These are phyloP conservation scores for Caenorhabditis tropicalis DNA, from an alignment of 1,140 invertebrate species.

Conservation along the genomic window DNA sequence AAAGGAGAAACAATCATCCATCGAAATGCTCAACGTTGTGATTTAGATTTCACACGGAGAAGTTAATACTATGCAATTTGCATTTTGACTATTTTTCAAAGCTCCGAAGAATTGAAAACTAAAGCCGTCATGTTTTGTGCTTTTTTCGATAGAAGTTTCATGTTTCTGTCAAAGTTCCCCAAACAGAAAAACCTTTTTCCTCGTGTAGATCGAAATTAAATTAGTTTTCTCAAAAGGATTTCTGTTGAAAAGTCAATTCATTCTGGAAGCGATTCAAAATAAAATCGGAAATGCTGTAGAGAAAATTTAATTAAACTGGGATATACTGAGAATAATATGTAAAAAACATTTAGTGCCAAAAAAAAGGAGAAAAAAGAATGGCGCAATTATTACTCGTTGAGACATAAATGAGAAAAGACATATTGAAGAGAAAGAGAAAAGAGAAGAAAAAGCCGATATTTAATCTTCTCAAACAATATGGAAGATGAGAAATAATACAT, in stretches of 20 bases:
- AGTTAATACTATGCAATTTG: background rate
- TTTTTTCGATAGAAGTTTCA: background rate
- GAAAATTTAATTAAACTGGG: too few species aligned
- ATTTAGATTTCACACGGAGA: background rate
- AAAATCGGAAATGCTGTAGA: too few species aligned
- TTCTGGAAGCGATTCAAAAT: too few species aligned
- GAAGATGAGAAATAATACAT: background rate
- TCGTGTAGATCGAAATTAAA: too few species aligned
- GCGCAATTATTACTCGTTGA: background rate
- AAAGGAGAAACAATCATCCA: background rate
- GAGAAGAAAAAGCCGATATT: background rate
- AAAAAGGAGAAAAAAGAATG: conserved; percentile 13
- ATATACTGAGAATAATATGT: background rate
- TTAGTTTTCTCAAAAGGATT: too few species aligned
- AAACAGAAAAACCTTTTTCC: too few species aligned
- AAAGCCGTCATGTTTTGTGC: background rate
- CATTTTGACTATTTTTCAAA: background rate
- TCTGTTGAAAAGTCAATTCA: too few species aligned
- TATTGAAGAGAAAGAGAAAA: background rate
- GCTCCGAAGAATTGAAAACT: background rate
- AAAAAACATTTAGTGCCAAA: background rate
- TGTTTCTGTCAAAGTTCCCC: background rate
- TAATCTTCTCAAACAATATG: background rate
- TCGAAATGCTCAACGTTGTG: background rate
- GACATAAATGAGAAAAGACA: background rate